Percentiles rank a stretch among this genome's conserved stretches.
Conservation (phyloP, 1,140 invertebrate genomes). For the Agrypnia vestita region DNA sequence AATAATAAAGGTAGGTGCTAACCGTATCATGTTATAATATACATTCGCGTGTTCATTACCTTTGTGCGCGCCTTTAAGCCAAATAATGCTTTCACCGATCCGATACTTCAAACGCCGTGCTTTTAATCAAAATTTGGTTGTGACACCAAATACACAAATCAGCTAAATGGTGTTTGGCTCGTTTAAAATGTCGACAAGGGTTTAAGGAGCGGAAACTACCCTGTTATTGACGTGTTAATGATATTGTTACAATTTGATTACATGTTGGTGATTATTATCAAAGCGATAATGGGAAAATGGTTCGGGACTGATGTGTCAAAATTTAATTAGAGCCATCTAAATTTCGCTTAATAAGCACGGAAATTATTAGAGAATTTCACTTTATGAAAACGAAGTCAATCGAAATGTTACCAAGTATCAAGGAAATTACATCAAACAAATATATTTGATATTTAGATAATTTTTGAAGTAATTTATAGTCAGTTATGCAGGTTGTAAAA, state of each 20-base stretch:
- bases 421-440: no score
- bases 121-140: conserved; percentile 17
- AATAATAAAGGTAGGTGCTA: no score
- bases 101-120: neutral
- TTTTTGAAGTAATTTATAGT: no score
- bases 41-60: neutral
- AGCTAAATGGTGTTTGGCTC: neutral
- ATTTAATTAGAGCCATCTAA: neutral
- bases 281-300: neutral
- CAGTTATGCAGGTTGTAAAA: no score
- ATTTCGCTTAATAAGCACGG: neutral
- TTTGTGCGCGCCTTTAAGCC: neutral
- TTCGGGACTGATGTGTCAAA: neutral
- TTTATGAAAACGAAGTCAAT: neutral
- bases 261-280: conserved; percentile 26
- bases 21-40: no score
- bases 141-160: conserved; percentile 11
- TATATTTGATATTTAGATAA: no score
- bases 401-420: no score
- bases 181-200: conserved; percentile 15
- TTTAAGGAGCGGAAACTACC: conserved; percentile 4
- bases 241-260: conserved; percentile 36
- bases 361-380: neutral
- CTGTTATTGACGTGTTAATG: conserved; percentile 33
- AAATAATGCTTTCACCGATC: no score